Percentiles rank a stretch among this genome's conserved stretches.
These are phyloP conservation scores for Proterorhinus semilunaris DNA, from an alignment of 2,113 vertebrate species.

Conservation along the genomic window DNA sequence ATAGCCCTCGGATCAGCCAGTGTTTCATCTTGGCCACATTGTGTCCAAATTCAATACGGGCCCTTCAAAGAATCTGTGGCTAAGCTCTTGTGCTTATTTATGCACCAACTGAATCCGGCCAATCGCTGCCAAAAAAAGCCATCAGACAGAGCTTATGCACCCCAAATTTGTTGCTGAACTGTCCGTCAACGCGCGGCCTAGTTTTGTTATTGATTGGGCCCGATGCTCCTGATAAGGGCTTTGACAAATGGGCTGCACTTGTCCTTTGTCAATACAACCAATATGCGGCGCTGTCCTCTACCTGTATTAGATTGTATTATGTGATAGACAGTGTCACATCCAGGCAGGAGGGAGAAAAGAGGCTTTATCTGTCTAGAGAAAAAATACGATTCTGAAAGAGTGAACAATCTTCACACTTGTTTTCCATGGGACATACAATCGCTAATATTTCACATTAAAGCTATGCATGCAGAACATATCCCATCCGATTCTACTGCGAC, in stretches of 20 bases:
- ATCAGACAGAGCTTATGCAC: slow-evolving; percentile 21
- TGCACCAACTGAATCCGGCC: slow-evolving; percentile 19
- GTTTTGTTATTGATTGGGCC: slow-evolving; percentile 66
- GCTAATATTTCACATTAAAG: too few species aligned
- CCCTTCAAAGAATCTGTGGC: slow-evolving; percentile 50
- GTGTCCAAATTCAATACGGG: slow-evolving; percentile 61
- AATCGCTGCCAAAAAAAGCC: slow-evolving; percentile 40
- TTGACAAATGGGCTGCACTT: slow-evolving; percentile 60
- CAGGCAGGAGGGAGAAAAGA: slow-evolving; percentile 30
- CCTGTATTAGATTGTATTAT: slow-evolving; percentile 63
- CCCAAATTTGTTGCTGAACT: slow-evolving; percentile 38
- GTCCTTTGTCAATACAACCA: slow-evolving; percentile 45
- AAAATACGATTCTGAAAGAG: background rate
- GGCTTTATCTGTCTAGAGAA: background rate
- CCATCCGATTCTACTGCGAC: too few species aligned
- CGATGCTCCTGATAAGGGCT: slow-evolving; percentile 55
- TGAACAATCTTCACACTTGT: too few species aligned
- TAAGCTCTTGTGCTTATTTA: slow-evolving; percentile 39
- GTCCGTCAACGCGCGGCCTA: slow-evolving; percentile 38
- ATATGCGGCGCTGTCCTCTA: slow-evolving; percentile 44
- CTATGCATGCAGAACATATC: too few species aligned
- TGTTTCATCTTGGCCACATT: slow-evolving; percentile 62
- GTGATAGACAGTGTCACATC: slow-evolving; percentile 59
- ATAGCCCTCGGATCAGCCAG: slow-evolving; percentile 54
- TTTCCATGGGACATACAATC: too few species aligned